A percentile compares a stretch with the other conserved stretches of the same genome.
Evolutionary conservation across 2,888 invertebrate species (phyloP).

Genomic region (Spicauda simplicius): DNA sequence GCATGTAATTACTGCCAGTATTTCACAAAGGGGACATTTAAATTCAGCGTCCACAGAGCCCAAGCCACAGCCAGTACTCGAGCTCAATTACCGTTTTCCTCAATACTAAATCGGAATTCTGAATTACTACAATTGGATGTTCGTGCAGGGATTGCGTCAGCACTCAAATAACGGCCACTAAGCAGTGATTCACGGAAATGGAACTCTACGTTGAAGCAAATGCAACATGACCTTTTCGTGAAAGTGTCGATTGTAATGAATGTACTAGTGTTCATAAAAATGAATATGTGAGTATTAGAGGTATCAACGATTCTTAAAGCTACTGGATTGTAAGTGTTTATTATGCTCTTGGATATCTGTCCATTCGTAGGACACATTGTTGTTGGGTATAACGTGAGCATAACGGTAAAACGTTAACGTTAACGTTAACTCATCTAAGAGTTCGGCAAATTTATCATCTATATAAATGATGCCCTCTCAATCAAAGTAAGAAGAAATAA

Average conservation of each 20-base stretch:
- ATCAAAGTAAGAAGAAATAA: no score
- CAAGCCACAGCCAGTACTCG: not conserved
- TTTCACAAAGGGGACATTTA: constrained; percentile 6
- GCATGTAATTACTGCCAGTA: not conserved
- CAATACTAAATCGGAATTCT: constrained; percentile 38
- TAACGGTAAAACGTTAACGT: no score
- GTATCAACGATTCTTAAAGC: no score
- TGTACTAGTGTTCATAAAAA: not conserved
- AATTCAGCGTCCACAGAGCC: not conserved
- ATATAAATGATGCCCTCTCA: no score
- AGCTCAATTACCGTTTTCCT: constrained; percentile 40
- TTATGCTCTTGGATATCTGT: no score
- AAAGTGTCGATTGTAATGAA: constrained; percentile 10
- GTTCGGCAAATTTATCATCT: no score
- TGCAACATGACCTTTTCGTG: constrained; percentile 16
- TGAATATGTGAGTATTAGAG: not conserved
- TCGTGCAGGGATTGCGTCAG: constrained; percentile 43
- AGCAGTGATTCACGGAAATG: constrained; percentile 44
- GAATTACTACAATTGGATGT: constrained; percentile 38
- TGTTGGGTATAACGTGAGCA: no score
- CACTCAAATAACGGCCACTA: constrained; percentile 43
- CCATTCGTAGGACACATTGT: no score
- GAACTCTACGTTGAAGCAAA: constrained; percentile 31
- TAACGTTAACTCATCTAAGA: no score
- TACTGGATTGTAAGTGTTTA: no score